Percentiles rank a stretch among this genome's conserved stretches.
These are phyloP conservation scores for Thymallus thymallus DNA, from an alignment of 2,113 vertebrate species.

Conservation along the genomic window DNA sequence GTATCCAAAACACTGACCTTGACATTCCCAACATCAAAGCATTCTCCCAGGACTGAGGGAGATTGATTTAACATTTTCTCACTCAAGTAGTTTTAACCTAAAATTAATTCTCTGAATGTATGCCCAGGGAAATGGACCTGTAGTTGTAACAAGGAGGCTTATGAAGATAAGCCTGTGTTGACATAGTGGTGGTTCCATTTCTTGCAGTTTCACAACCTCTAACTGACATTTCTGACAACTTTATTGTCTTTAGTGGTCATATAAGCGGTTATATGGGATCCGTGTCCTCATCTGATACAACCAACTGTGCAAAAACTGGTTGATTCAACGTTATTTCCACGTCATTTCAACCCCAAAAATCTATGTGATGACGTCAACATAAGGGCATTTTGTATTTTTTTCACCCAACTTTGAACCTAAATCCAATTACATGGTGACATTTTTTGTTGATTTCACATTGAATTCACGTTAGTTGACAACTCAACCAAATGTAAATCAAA, in stretches of 20 bases:
- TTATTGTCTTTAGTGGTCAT: not conserved
- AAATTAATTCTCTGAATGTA: too few species aligned
- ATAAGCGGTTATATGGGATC: not conserved
- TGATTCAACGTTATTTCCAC: too few species aligned
- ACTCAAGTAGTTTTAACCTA: not conserved
- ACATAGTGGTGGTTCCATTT: not conserved
- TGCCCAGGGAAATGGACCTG: not conserved
- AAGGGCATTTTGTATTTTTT: too few species aligned
- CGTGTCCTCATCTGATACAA: not conserved
- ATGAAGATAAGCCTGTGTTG: conserved; percentile 7
- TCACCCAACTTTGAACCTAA: too few species aligned
- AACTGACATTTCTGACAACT: not conserved
- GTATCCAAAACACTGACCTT: not conserved
- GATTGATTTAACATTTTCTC: not conserved
- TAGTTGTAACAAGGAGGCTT: not conserved
- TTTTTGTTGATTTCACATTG: too few species aligned
- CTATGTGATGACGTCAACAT: too few species aligned
- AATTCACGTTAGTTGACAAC: too few species aligned
- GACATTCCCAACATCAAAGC: too few species aligned
- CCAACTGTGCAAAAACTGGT: too few species aligned
- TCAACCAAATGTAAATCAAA: too few species aligned
- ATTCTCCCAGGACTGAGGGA: not conserved
- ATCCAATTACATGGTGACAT: too few species aligned
- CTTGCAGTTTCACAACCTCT: not conserved
- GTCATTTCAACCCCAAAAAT: too few species aligned